Evolutionary conservation across 2,888 invertebrate species (phyloP), one percentile per base, ranked within the genome.

Genomic region (Cremastinae sp.): DNA sequence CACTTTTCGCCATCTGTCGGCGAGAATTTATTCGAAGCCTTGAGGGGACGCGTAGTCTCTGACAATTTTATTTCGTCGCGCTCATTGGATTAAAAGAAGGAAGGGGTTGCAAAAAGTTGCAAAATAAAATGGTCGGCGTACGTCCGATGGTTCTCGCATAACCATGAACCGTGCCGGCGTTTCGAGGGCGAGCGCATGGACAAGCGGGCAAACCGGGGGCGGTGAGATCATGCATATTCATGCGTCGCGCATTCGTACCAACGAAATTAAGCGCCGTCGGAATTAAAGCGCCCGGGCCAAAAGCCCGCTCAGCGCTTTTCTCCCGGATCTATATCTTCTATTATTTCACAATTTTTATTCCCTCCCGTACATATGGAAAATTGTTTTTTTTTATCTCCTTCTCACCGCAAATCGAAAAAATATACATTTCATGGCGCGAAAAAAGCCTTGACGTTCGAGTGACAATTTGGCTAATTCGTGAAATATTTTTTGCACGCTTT

Each of bases 221-320:
- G 56, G 36, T 5, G 36, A 58, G 61, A 51, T 73, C 72, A 79
- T 74, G 71, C 72, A 78, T 84, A 84, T 84, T 84, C 84, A 83
- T 83, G 81, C 77, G 80, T 81, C 80, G 80, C 80, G 80, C 81
- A 84, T 80, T 82, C 82, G 83, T 83, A 81, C 82, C 81, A 80
- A 80, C 80, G 73, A 74, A 77, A 77, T 77, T 77, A 74, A 77
- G 73, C 76, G 65, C 69, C 65, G 41, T 69, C 61, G 83, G 83
- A 84, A 84, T 84, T 83, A 83, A 84, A 84, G 80, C 78, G 84
- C 80, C 78, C 80, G 45, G 73, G 59, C 59, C 64, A 73, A 77
- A 77, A 69, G 59, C 53, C 41, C 56, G 34, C 66, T 53, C 62
- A 18, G 20, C 43, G 18, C 56, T 58, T 54, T 43, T 51, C 53